Evolutionary conservation across 2,113 vertebrate species (phyloP), one percentile per base, ranked within the genome.

Genomic region (Macquaria australasica): DNA sequence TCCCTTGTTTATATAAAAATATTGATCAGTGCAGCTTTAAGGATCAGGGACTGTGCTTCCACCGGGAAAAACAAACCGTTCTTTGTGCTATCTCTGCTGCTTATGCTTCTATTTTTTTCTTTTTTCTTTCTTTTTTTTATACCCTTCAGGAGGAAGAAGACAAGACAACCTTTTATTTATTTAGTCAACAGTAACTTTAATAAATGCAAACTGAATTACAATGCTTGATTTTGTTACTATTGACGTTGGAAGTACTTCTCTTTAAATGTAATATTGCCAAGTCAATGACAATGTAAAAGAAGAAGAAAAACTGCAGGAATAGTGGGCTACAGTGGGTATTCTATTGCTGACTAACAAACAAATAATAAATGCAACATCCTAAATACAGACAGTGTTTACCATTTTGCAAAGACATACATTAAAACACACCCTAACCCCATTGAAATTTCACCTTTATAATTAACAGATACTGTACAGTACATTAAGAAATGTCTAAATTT

Each of bases 401-500:
- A 59, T 67, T 25, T 63, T 45, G 23, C 12, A 4, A 18, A 58
- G 31, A 74, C 75, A 50, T 70, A 59, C n/a, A 25, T 73, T 31
- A 62, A 64, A 23, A 58, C 41, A 16, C 1, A 23, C n/a, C n/a
- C n/a, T n/a, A n/a, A n/a, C n/a, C n/a, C n/a, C n/a, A n/a, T n/a
- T n/a, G n/a, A n/a, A n/a, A n/a, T n/a, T 23, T 70, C 5, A 70
- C 34, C 62, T 67, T 37, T 28, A 58, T 69, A 55, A 55, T 75
- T 69, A 68, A 66, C 60, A 50, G 11, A 60, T 60, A 34, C 34
- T 34, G 34, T 34, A 34, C 34, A 34, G 34, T 34, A 34, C 34
- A 84, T 62, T 9, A 62, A n/a, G 11, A 28, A 11, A 79, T 66
- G 45, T 70, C 51, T 31, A 37, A 70, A 81, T 85, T 28, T 69